These are phyloP conservation scores for Polypedilum pembai DNA, from an alignment of 1,140 invertebrate species.

Conservation along the genomic window DNA sequence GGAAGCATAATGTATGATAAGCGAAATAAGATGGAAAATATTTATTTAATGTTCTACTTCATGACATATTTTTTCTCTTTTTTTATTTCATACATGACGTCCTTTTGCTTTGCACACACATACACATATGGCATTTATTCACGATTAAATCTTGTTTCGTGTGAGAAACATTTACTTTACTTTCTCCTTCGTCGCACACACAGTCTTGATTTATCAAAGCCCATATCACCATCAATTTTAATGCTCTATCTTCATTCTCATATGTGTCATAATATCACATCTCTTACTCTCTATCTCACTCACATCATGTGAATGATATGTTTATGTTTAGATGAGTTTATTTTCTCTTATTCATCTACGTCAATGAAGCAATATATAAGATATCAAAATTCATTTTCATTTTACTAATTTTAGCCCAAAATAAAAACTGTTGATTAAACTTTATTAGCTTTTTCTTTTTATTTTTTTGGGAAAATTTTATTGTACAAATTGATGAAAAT, in stretches of 20 bases:
- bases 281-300: no score
- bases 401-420: no score
- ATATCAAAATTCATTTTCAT: no score
- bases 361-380: no score
- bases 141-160: slow-evolving; percentile 19
- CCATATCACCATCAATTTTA: slow-evolving; percentile 9
- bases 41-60: neutral
- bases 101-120: neutral
- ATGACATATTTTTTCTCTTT: neutral
- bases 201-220: neutral
- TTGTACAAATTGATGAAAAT: no score
- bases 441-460: no score
- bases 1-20: slow-evolving; percentile 17
- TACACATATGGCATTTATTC: neutral
- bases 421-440: no score
- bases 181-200: neutral
- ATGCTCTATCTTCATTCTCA: neutral
- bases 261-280: neutral
- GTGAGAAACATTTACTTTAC: neutral
- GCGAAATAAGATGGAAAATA: slow-evolving; percentile 18
- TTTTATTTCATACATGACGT: neutral
- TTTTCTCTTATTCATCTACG: no score
- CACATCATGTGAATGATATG: neutral
- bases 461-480: no score
- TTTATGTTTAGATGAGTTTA: neutral